phyloP scores from a whole-genome alignment of 2,797 vertebrate genomes.

The Siniperca obscura region DNA sequence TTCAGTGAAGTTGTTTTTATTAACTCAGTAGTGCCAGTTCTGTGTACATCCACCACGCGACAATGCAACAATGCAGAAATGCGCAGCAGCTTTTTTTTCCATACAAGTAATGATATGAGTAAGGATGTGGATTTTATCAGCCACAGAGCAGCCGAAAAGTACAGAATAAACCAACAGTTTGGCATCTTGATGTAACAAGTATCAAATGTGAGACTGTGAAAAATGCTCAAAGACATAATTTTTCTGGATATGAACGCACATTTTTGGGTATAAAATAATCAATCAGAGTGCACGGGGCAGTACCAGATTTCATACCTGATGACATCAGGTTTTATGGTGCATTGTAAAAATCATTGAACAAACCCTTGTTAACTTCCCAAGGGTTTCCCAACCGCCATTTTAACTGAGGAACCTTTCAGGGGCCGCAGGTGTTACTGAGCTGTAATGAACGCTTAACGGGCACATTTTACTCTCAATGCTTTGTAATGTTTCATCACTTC shows the following conservation, averaged over 20 bases:
- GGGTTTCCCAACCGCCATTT: conserved; percentile 6
- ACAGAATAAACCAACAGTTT: not conserved
- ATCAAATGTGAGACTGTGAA: not conserved
- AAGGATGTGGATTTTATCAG: not conserved
- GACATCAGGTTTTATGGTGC: not conserved
- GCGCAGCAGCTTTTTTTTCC: too few relatives aligned
- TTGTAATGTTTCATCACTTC: conserved; percentile 14
- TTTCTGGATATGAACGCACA: not conserved
- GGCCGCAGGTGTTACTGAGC: conserved; percentile 23
- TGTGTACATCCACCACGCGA: not conserved
- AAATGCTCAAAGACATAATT: not conserved
- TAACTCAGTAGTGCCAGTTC: not conserved
- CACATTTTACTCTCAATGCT: not conserved
- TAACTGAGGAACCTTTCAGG: conserved; percentile 6
- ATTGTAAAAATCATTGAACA: conserved; percentile 12
- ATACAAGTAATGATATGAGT: not conserved
- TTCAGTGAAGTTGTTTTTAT: not conserved
- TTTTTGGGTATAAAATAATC: not conserved
- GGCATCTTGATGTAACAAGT: not conserved
- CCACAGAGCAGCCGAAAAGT: not conserved
- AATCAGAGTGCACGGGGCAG: not conserved
- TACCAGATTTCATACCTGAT: not conserved
- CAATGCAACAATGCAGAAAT: too few relatives aligned
- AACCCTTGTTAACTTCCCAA: not conserved
- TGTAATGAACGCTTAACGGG: not conserved